phyloP scores from a whole-genome alignment of 2,113 vertebrate genomes.

The Crocuta crocuta region DNA sequence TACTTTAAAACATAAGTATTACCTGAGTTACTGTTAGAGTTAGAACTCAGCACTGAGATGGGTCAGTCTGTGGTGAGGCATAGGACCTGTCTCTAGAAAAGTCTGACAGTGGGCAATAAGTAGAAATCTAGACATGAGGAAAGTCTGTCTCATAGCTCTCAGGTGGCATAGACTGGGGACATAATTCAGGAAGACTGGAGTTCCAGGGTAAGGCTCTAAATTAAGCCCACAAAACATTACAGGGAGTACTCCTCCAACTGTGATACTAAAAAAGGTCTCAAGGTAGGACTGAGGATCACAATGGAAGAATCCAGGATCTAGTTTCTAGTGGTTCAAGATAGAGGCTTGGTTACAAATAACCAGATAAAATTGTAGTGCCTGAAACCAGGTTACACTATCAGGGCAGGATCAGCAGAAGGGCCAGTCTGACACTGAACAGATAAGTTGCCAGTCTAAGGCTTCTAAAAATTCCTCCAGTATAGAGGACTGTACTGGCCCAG shows the following conservation, averaged over 20 bases:
- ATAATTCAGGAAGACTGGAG: background rate
- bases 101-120: background rate
- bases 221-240: background rate
- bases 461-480: constrained; percentile 40
- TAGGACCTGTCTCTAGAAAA: background rate
- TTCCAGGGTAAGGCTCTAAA: background rate
- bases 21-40: constrained; percentile 3
- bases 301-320: background rate
- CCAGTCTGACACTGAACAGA: background rate
- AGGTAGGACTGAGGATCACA: background rate
- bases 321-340: constrained; percentile 20
- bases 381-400: constrained; percentile 8
- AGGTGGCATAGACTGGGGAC: background rate
- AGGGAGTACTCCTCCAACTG: background rate
- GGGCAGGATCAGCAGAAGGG: constrained; percentile 24
- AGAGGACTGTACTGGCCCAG: background rate
- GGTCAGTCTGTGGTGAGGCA: background rate
- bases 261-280: background rate
- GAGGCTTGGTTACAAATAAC: constrained; percentile 15
- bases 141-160: background rate
- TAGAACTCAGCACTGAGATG: background rate
- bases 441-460: constrained; percentile 19
- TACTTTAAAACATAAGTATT: constrained; percentile 15
- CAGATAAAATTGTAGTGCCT: constrained; percentile 65
- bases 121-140: background rate